Conservation (phyloP, 2,113 vertebrate species). For the Hippopotamus amphibius region DNA sequence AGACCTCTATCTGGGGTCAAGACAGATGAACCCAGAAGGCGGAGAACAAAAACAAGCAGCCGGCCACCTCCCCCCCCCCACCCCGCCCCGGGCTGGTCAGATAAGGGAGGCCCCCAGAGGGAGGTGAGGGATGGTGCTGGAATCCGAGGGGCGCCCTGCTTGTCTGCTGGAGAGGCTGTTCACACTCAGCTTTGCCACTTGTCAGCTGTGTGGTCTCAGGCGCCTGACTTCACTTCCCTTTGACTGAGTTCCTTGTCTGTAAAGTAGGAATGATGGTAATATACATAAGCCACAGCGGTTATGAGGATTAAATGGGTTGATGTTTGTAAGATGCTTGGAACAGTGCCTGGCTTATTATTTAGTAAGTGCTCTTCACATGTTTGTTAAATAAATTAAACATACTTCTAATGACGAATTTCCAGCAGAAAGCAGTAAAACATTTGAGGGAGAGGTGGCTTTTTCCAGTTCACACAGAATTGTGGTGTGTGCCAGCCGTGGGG, state of each 20-base stretch:
- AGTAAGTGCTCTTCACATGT: background rate
- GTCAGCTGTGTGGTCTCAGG: background rate
- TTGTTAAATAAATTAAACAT: background rate
- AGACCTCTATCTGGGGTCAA: background rate
- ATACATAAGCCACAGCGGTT: background rate
- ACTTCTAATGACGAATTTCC: background rate
- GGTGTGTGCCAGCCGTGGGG: background rate
- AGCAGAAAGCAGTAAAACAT: background rate
- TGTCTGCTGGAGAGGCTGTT: background rate
- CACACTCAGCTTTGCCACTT: background rate
- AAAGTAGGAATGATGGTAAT: background rate
- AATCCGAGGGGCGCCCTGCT: accelerated
- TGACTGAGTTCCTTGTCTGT: background rate
- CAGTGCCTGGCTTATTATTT: background rate
- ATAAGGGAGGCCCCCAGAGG: background rate
- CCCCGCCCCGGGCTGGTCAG: too few relatives aligned
- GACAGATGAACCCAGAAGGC: background rate
- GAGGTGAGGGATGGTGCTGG: background rate
- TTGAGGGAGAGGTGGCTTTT: constrained; percentile 39
- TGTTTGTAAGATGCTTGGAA: background rate
- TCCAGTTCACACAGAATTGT: background rate
- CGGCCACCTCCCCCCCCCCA: too few relatives aligned
- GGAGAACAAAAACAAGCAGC: background rate
- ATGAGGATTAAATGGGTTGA: background rate
- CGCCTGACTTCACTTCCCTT: background rate